These are phyloP conservation scores for Dioctria linearis DNA, from an alignment of 2,888 invertebrate genomes.

Conservation along the genomic window DNA sequence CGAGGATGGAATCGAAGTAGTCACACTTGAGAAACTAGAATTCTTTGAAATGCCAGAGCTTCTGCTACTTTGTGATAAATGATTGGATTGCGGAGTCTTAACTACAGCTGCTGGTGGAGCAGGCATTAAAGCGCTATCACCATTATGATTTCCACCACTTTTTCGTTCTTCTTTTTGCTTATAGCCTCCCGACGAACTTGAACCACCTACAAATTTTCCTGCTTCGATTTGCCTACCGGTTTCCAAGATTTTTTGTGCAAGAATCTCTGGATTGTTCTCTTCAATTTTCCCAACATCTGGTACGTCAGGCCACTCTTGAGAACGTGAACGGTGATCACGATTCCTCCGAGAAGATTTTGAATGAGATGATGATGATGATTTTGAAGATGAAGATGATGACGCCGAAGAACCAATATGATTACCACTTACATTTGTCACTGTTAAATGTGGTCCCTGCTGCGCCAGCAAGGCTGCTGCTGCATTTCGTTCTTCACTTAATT, in stretches of 20 bases:
- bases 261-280: constrained; percentile 91
- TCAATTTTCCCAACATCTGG: constrained; percentile 92
- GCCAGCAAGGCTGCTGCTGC: constrained; percentile 66
- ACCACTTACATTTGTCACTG: constrained; percentile 61
- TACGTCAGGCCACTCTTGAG: constrained; percentile 93
- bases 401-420: constrained; percentile 61
- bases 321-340: constrained; percentile 83
- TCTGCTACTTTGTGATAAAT: constrained; percentile 24
- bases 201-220: constrained; percentile 75
- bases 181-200: constrained; percentile 2
- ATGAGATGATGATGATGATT: constrained; percentile 64
- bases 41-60: constrained; percentile 39
- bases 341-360: constrained; percentile 75
- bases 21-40: constrained; percentile 35
- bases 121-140: constrained; percentile 69
- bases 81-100: constrained; percentile 44
- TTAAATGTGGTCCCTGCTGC: constrained; percentile 69
- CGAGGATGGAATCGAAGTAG: constrained; percentile 55
- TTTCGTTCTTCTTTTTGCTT: constrained; percentile 58
- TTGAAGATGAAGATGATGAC: constrained; percentile 72
- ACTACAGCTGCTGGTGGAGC: constrained; percentile 64
- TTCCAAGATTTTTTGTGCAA: constrained; percentile 91
- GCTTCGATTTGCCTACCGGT: constrained; percentile 92
- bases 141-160: constrained; percentile 12
- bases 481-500: constrained; percentile 78